Percentiles rank a stretch among this genome's conserved stretches.
Evolutionary conservation across 2,797 vertebrate species (phyloP).

Genomic region (Adrianichthys oophorus): DNA sequence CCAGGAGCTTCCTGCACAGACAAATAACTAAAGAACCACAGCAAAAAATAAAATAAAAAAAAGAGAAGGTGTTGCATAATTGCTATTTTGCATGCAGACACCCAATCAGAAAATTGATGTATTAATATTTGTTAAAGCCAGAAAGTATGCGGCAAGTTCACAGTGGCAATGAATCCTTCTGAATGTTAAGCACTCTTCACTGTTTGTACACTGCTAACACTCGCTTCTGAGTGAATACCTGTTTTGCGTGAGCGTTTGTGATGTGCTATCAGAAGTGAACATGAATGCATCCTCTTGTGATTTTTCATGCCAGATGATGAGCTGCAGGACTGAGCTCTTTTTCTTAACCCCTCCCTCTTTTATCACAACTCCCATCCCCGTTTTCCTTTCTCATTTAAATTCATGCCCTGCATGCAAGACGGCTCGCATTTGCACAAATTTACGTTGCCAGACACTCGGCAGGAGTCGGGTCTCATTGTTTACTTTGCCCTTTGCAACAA

Average conservation of each 20-base stretch:
- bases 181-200: conserved; percentile 8
- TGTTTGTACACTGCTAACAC: conserved; percentile 3
- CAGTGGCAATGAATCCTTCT: conserved; percentile 10
- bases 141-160: conserved; percentile 18
- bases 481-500: conserved; percentile 30
- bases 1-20: conserved; percentile 5
- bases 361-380: not conserved
- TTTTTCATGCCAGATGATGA: conserved; percentile 64
- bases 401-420: conserved; percentile 40
- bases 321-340: conserved; percentile 75
- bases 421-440: conserved; percentile 9
- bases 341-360: not conserved
- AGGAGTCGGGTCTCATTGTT: conserved; percentile 36
- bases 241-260: not conserved
- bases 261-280: conserved; percentile 24
- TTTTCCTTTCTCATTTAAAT: conserved; percentile 59
- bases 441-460: conserved; percentile 33
- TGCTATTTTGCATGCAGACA: conserved; percentile 12
- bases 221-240: conserved; percentile 9
- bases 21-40: conserved; percentile 25
- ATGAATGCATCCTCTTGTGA: conserved; percentile 16
- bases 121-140: conserved; percentile 18
- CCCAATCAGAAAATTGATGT: conserved; percentile 31
- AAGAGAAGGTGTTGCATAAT: conserved; percentile 29
- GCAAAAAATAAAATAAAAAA: conserved; percentile 1